Evolutionary conservation across 2,797 vertebrate species (phyloP).

Genomic region (Sebastes nivosus): DNA sequence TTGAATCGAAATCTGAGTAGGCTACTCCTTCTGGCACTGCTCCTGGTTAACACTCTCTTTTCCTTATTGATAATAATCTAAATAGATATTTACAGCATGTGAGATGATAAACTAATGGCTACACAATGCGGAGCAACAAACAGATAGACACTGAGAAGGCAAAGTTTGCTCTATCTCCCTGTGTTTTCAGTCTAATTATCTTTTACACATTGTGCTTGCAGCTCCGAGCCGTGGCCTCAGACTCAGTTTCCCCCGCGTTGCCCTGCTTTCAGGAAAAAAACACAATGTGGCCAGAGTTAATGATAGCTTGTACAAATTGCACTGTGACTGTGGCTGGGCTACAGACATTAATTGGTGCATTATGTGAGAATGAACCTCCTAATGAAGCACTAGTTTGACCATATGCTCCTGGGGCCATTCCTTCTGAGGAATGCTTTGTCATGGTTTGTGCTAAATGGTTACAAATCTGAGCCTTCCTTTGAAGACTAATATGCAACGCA

Average conservation of each 20-base stretch:
- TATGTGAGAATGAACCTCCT: constrained; percentile 58
- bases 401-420: constrained; percentile 33
- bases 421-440: constrained; percentile 53
- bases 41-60: not conserved
- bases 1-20: not conserved
- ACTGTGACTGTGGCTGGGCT: constrained; percentile 30
- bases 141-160: not conserved
- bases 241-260: not conserved
- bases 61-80: not conserved
- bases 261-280: constrained; percentile 10
- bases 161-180: not conserved
- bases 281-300: constrained; percentile 31
- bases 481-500: constrained; percentile 43
- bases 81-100: not conserved
- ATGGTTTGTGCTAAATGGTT: constrained; percentile 53
- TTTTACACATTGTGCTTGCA: not conserved
- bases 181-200: not conserved
- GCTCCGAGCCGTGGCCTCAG: not conserved
- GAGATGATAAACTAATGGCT: not conserved
- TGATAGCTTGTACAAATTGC: constrained; percentile 40
- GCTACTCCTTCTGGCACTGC: not conserved
- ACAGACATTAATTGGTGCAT: constrained; percentile 62
- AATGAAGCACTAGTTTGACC: constrained; percentile 63
- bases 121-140: not conserved
- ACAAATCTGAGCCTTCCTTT: constrained; percentile 50